Evolutionary conservation across 2,888 invertebrate genomes (phyloP).

Genomic region (Limnephilus marmoratus): DNA sequence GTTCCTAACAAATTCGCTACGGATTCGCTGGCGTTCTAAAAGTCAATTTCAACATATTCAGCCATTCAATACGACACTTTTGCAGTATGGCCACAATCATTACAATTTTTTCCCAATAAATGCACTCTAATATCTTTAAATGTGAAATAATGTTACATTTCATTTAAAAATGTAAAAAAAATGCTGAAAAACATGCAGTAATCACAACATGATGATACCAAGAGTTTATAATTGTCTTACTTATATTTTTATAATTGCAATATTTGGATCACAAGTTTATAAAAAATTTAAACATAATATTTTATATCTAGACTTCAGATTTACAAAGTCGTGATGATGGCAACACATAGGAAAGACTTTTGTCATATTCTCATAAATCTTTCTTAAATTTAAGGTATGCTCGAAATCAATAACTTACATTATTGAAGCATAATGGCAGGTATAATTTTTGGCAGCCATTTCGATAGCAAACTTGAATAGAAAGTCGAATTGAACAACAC

Average conservation of each 20-base stretch:
- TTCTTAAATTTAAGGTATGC: not conserved
- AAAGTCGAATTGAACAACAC: not conserved
- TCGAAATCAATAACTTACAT: not conserved
- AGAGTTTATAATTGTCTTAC: not conserved
- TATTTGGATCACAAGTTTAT: not conserved
- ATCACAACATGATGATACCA: not conserved
- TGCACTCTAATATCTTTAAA: not conserved
- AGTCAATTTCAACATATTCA: not conserved
- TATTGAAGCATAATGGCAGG: slow-evolving; percentile 15
- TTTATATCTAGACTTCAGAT: slow-evolving; percentile 24
- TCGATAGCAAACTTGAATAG: not conserved
- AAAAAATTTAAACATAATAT: slow-evolving; percentile 26
- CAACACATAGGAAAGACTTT: slow-evolving; percentile 36
- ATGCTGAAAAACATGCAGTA: not conserved
- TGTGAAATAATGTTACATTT: not conserved
- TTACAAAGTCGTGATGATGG: slow-evolving; percentile 11
- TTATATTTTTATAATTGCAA: not conserved
- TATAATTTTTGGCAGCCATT: slow-evolving; percentile 17
- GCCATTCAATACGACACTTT: not conserved
- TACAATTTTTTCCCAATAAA: not conserved
- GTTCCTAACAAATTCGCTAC: too few species aligned
- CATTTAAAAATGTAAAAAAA: not conserved
- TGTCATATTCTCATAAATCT: not conserved
- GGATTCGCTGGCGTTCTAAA: too few species aligned
- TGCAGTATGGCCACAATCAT: not conserved